Conservation (phyloP, 2,888 invertebrate genomes). For the Glaucopsyche alexis region DNA sequence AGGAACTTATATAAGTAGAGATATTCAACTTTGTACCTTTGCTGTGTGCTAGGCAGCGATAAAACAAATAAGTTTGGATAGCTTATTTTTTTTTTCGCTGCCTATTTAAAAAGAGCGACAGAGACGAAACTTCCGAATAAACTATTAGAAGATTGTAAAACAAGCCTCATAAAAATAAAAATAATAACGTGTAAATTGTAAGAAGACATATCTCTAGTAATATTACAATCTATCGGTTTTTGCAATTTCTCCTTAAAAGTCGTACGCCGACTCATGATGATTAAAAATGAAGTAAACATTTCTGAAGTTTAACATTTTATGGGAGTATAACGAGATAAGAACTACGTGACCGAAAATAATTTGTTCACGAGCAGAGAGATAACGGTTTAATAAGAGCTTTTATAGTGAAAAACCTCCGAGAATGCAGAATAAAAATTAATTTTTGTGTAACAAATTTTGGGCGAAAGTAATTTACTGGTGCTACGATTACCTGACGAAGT, state of each 20-base stretch:
- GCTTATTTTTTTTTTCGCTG: too few species aligned
- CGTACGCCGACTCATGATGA: too few species aligned
- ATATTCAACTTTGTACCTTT: not conserved
- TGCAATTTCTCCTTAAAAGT: too few species aligned
- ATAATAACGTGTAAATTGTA: too few species aligned
- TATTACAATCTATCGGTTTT: too few species aligned
- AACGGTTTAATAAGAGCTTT: not conserved
- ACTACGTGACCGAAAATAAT: constrained; percentile 15
- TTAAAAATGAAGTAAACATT: not conserved
- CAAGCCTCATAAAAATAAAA: too few species aligned
- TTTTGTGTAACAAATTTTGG: not conserved
- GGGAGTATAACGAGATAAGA: constrained; percentile 1
- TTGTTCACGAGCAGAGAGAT: constrained; percentile 1
- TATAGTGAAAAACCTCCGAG: not conserved
- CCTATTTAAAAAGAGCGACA: too few species aligned
- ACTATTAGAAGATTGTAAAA: too few species aligned
- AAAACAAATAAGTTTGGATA: too few species aligned
- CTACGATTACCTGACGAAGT: not conserved
- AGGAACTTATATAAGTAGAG: not conserved
- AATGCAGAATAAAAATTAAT: not conserved
- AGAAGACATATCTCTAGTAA: too few species aligned
- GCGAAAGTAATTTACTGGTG: not conserved
- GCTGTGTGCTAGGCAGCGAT: too few species aligned
- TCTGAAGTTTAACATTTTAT: not conserved
- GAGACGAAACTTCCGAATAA: too few species aligned